A percentile compares a stretch with the other conserved stretches of the same genome.
Conservation (phyloP, 2,797 vertebrate genomes). For the Onychomys arenicola region DNA sequence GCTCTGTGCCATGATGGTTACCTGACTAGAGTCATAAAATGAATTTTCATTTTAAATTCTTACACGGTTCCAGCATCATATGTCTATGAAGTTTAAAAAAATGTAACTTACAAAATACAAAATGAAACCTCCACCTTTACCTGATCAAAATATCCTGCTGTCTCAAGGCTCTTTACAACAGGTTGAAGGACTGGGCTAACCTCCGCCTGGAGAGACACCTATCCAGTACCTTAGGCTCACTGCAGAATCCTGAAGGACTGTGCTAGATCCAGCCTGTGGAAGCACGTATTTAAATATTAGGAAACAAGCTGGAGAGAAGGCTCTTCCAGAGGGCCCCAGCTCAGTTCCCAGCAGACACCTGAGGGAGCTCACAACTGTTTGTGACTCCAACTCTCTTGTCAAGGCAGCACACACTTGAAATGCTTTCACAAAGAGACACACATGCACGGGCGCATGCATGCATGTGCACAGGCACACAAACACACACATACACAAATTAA, state of each 20-base stretch:
- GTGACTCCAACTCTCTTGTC: background rate
- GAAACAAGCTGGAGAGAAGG: background rate
- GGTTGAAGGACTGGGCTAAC: background rate
- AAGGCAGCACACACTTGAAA: background rate
- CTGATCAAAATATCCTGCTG: background rate
- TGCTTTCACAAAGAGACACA: background rate
- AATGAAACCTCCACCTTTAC: background rate
- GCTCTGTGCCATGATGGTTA: conserved; percentile 77
- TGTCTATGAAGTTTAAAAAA: conserved; percentile 53
- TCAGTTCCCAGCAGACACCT: background rate
- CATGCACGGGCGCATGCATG: background rate
- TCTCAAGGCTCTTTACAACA: background rate
- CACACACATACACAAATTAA: background rate
- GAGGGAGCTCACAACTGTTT: background rate
- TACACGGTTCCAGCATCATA: conserved; percentile 48
- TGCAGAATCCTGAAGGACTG: background rate
- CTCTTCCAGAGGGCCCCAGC: background rate
- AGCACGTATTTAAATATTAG: background rate
- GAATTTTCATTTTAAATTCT: conserved; percentile 79
- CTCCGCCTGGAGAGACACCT: background rate
- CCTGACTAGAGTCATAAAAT: conserved; percentile 76
- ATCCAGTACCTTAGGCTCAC: background rate
- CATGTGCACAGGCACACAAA: background rate
- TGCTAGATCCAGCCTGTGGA: background rate
- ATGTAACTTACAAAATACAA: background rate